Conservation (phyloP, 2,113 vertebrate genomes). For the Podarcis raffonei region DNA sequence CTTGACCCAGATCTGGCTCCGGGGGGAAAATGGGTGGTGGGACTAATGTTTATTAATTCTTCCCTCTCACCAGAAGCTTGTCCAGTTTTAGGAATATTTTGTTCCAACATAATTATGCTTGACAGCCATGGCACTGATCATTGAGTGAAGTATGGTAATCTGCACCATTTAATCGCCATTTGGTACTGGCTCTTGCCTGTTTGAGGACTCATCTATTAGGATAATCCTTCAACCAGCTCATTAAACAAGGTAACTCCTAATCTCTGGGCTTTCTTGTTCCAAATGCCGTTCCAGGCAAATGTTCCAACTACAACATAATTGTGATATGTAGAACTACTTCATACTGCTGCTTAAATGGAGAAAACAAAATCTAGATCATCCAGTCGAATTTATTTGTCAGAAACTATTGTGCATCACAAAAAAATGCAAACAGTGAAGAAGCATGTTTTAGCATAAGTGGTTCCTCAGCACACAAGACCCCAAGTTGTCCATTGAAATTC, state of each 20-base stretch:
- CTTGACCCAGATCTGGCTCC: too few species aligned
- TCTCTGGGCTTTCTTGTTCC: neutral
- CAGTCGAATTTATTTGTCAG: too few species aligned
- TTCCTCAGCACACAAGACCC: too few species aligned
- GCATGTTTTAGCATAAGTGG: too few species aligned
- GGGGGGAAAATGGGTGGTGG: too few species aligned
- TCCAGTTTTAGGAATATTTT: neutral
- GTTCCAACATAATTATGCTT: neutral
- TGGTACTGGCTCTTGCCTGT: neutral
- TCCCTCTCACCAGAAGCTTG: too few species aligned
- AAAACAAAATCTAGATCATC: too few species aligned
- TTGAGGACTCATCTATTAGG: neutral
- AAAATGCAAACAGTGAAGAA: too few species aligned
- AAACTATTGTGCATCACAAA: too few species aligned
- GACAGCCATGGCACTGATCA: neutral
- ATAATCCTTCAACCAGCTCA: neutral
- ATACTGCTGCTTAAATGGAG: neutral
- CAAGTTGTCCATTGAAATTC: too few species aligned
- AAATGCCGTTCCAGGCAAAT: neutral
- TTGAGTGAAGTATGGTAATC: neutral
- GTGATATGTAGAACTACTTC: neutral
- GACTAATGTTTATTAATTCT: too few species aligned
- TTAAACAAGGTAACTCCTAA: neutral
- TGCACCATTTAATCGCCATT: neutral
- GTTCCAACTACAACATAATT: neutral